Base-by-base conservation (phyloP, 2,888 invertebrate genomes). In the Sarcophaga rosellei region DNA sequence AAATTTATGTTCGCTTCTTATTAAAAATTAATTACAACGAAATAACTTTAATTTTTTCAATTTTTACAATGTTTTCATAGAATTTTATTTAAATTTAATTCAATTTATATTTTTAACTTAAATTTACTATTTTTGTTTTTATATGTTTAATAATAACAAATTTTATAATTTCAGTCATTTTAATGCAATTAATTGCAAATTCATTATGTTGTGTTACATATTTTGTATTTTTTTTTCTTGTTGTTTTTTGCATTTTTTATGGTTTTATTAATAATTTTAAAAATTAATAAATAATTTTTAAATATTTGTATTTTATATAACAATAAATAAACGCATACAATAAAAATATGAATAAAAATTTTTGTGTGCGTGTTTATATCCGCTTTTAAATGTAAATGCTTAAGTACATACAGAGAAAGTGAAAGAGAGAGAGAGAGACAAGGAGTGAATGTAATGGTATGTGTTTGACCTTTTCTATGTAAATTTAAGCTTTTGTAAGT, bases 91-190 rank as follows among this genome's bases (percentile, higher is more conserved):
- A 5, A 44, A 63, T 68, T 68, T 57, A 73, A 73, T 61, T 78
- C 45, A n/a, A 72, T 25, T 25, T 68, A 68, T 77, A 21, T 57
- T 61, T 87, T 85, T 35, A 81, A 68, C 62, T 87, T 80, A 69
- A 61, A 20, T 53, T 53, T 53, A 15, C 5, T 72, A 23, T 66
- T 75, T 78, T 76, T 61, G 63, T 80, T 84, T 81, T 74, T 4
- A 2, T 1, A 15, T n/a, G n/a, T 53, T 53, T 17, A 17, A 53
- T 53, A 84, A 78, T 84, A 78, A 81, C 68, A 87, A 84, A 74
- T 91, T 89, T 91, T 53, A 4, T 90, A 90, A 91, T 82, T 35
- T 91, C 91, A 91, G 91, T 91, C 91, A 90, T 91, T 90, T 91
- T 88, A 90, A 90, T 91, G 91, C 91, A 91, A 90, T 89, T 90